Evolutionary conservation across 2,797 vertebrate genomes (phyloP), one percentile per base, ranked within the genome.

Genomic region (Schizopygopsis pylzovi): DNA sequence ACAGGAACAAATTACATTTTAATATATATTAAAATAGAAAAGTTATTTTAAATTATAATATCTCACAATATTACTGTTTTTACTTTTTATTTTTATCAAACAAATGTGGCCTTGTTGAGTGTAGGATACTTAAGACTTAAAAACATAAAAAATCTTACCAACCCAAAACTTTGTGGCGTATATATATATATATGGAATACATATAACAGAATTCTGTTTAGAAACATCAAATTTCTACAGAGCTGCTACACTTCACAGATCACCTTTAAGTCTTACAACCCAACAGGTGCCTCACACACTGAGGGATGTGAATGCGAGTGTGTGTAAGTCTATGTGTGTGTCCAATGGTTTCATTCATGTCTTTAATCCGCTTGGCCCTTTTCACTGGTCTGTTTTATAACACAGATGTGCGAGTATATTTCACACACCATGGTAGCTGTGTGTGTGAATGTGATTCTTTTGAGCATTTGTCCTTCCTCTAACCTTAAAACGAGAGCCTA

Each of bases 401-500:
- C 79, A 71, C 52, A 49, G 33, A 54, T 49, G 49, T 75, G 49
- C 68, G 67, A 86, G 72, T 13, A 78, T 72, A 76, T 54, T 81
- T 83, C 43, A 65, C 47, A 87, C 70, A 59, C 79, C 25, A 49
- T 28, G 52, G 18, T 22, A 56, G 37, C 4, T 1, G 25, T 7
- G 63, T 47, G n/a, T 80, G 45, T 77, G 76, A 61, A 59, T 81
- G 86, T 33, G 68, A 76, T 86, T 82, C 20, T 84, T 85, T 76
- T 82, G 41, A 89, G 82, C 41, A 52, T 67, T 25, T n/a, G 71
- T 86, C 87, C 72, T 82, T 88, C 41, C 12, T 59, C 67, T 88
- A 54, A 86, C 88, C 87, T 88, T 83, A 82, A 88, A 79, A 87
- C n/a, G 25, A 41, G 59, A 87, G 67, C 67, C 47, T 28, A 70